Base-by-base conservation (phyloP, 2,888 invertebrate genomes). In the Cordylochernes scorpioides region DNA sequence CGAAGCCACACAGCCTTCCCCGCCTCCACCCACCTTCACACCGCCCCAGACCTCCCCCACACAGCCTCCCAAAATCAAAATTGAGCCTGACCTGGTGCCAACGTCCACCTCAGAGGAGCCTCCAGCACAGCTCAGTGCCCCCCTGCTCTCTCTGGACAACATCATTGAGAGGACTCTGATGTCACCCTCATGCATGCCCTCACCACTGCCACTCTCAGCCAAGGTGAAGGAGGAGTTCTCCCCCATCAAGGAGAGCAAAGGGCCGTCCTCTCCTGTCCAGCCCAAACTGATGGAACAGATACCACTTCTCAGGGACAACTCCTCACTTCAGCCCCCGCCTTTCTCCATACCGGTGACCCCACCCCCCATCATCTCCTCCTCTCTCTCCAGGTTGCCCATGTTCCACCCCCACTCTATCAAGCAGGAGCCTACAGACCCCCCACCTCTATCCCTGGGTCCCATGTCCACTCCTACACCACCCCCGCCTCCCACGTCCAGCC, bases 401-500 rank as follows among this genome's bases (percentile, higher is more conserved):
- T n/a, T n/a, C n/a, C n/a, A n/a, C n/a, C 35, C 35, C 25, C 38
- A 38, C 25, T 32, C 33, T 4, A 24, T 30, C 6, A 32, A 35
- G 12, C 36, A 33, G 17, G 29, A 33, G 24, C 26, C 22, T 18
- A 26, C 8, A 16, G 15, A 7, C 27, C 12, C 31, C n/a, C 28
- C 36, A 5, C 31, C 36, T 3, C 31, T 28, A 16, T 32, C 38
- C 28, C 35, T n/a, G n/a, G n/a, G n/a, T n/a, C n/a, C n/a, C n/a
- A n/a, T n/a, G n/a, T n/a, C 38, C 25, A 28, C 35, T 24, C 31
- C 37, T 28, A 32, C 35, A 35, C 32, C 42, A 38, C 37, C 44
- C 18, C 36, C 44, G 15, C 38, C 43, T 30, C 43, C 40, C 4
- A 42, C 38, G 8, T 34, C 38, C 9, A 36, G 35, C 25, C 31